Percentiles rank a stretch among this genome's conserved stretches.
Evolutionary conservation across 2,113 vertebrate species (phyloP).

Genomic region (Spizaetus ornatus): DNA sequence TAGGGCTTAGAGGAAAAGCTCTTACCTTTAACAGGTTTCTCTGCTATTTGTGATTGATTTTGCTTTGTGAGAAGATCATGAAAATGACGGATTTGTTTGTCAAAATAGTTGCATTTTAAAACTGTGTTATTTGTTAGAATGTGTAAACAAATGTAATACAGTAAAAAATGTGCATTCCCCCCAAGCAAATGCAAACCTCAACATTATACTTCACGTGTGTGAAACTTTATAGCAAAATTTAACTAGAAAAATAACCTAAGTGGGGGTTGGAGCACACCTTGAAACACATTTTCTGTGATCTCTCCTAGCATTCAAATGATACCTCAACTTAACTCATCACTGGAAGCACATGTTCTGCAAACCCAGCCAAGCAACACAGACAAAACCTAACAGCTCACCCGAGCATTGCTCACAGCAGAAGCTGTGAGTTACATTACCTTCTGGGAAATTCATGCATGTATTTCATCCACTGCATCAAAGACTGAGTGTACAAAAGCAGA

Average conservation of each 20-base stretch:
- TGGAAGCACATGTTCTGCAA: neutral
- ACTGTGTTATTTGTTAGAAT: neutral
- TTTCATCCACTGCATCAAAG: neutral
- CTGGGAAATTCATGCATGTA: neutral
- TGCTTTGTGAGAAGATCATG: neutral
- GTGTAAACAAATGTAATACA: neutral
- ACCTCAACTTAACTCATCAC: neutral
- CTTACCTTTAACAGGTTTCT: neutral
- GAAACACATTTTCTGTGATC: neutral
- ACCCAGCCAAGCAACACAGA: neutral
- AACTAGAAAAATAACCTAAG: neutral
- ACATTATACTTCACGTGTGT: neutral
- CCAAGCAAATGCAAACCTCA: neutral
- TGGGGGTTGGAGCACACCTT: neutral
- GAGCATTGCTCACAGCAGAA: neutral
- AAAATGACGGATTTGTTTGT: neutral
- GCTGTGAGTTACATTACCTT: accelerated
- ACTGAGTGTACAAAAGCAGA: neutral
- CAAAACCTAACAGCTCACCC: neutral
- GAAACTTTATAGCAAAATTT: neutral
- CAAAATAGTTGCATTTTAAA: neutral
- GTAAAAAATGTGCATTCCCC: neutral
- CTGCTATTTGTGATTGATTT: neutral
- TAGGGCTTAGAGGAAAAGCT: neutral
- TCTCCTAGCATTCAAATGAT: neutral